Evolutionary conservation across 2,888 invertebrate species (phyloP), one percentile per base, ranked within the genome.

Genomic region (Portevinia maculata): DNA sequence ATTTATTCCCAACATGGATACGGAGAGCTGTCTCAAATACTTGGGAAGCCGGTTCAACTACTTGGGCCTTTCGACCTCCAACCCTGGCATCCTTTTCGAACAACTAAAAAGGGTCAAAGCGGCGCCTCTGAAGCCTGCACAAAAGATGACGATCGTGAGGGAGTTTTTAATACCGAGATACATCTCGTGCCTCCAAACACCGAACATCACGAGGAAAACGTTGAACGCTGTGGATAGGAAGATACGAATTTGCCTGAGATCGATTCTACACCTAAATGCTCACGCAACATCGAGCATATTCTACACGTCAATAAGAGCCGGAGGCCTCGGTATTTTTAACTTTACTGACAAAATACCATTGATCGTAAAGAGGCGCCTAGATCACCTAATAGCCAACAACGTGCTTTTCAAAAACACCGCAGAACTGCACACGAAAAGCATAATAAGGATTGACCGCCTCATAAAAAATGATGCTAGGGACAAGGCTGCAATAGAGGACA

Each of bases 301-400:
- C 34, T 34, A 34, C n/a, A n/a, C 34, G 11, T 34, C 34, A n/a
- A 11, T 11, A 11, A 32, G 11, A 32, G 32, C 32, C 9, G 32
- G 32, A 11, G 32, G 32, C 11, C 32, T 32, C 32, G 32, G 32
- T 11, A 8, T 32, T 11, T 32, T 32, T 9, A 32, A 11, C 3
- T 32, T 32, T 11, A 32, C 11, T 11, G 11, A 32, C 32, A 32
- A 32, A n/a, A 34, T 34, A 34, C 34, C 34, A 0, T 5, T 3
- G 5, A 34, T 34, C 11, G 1, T 34, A 11, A 34, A 34, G 34
- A 34, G 11, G 34, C 34, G 34, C n/a, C 11, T 34, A 1, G 34
- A 34, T 1, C 11, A 0, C 11, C n/a, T n/a, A n/a, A n/a, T 3
- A 0, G 11, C 1, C 0, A 3, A 5, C 1, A 34, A 11, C 6